A percentile compares a stretch with the other conserved stretches of the same genome.
Conservation (phyloP, 2,888 invertebrate genomes). For the Gandaritis pyraliata region DNA sequence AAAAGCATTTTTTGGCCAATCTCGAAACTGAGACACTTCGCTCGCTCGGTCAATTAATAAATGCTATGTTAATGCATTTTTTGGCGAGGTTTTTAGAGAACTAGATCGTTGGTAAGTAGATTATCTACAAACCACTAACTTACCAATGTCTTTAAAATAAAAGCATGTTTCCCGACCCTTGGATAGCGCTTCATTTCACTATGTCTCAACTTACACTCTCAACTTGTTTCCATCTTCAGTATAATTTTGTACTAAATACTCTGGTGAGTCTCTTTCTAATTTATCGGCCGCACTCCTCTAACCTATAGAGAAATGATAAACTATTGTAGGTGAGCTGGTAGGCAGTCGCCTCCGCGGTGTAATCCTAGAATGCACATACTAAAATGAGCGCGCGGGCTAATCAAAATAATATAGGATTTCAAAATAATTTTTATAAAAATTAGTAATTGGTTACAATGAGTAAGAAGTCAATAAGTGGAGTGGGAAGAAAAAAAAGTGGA, state of each 20-base stretch:
- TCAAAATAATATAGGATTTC: not conserved
- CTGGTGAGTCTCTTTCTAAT: slow-evolving; percentile 51
- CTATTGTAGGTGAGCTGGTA: slow-evolving; percentile 45
- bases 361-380: slow-evolving; percentile 43
- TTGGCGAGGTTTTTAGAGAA: too few species aligned
- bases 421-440: not conserved
- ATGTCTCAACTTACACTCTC: not conserved
- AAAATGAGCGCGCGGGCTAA: slow-evolving; percentile 54
- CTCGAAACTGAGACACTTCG: too few species aligned
- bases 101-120: not conserved
- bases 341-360: slow-evolving; percentile 53
- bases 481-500: slow-evolving; percentile 47
- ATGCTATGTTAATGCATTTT: too few species aligned
- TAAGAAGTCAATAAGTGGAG: slow-evolving; percentile 47
- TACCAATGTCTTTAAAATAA: too few species aligned
- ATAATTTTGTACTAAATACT: slow-evolving; percentile 19
- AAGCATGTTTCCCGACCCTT: slow-evolving; percentile 2
- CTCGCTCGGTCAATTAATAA: too few species aligned
- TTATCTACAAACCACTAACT: not conserved
- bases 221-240: slow-evolving; percentile 30
- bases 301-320: slow-evolving; percentile 54
- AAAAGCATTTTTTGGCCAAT: too few species aligned
- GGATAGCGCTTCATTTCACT: not conserved
- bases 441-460: slow-evolving; percentile 47
- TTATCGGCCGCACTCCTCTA: slow-evolving; percentile 51